Percentiles rank a stretch among this genome's conserved stretches.
Evolutionary conservation across 2,888 invertebrate species (phyloP).

Genomic region (Prosopocoilus inquinatus): DNA sequence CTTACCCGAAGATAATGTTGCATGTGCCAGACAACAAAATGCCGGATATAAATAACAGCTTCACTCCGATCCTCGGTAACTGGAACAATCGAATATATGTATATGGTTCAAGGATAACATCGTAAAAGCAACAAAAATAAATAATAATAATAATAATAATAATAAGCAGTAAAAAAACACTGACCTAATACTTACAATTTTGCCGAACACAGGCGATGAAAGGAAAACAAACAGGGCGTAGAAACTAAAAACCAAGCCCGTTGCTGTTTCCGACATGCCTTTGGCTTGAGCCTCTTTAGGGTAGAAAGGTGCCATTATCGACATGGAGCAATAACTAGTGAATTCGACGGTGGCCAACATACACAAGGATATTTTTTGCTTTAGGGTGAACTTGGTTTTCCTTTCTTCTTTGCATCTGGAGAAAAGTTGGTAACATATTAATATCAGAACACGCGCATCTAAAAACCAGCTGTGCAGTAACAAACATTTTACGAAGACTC

Average conservation of each 20-base stretch:
- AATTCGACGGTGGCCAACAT: slow-evolving; percentile 70
- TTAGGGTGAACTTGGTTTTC: slow-evolving; percentile 48
- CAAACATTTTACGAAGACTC: no score
- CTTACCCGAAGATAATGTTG: slow-evolving; percentile 74
- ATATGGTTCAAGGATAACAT: no score
- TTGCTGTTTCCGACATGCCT: slow-evolving; percentile 66
- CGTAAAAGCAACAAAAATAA: no score
- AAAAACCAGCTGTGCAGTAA: no score
- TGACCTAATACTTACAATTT: slow-evolving; percentile 59
- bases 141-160: no score
- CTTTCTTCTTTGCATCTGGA: slow-evolving; percentile 1
- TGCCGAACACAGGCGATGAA: slow-evolving; percentile 72
- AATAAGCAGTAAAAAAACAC: neutral
- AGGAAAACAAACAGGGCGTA: slow-evolving; percentile 75
- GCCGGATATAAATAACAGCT: slow-evolving; percentile 69
- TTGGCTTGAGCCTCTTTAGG: slow-evolving; percentile 69
- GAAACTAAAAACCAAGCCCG: slow-evolving; percentile 75
- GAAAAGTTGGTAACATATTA: neutral
- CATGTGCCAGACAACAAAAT: slow-evolving; percentile 71
- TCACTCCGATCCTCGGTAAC: slow-evolving; percentile 69
- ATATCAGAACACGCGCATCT: no score
- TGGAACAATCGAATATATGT: slow-evolving; percentile 46
- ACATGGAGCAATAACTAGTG: slow-evolving; percentile 75
- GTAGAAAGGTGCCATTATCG: slow-evolving; percentile 79
- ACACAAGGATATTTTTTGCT: slow-evolving; percentile 59